Conservation (phyloP, 2,888 invertebrate species). For the Orchesellides sinensis region DNA sequence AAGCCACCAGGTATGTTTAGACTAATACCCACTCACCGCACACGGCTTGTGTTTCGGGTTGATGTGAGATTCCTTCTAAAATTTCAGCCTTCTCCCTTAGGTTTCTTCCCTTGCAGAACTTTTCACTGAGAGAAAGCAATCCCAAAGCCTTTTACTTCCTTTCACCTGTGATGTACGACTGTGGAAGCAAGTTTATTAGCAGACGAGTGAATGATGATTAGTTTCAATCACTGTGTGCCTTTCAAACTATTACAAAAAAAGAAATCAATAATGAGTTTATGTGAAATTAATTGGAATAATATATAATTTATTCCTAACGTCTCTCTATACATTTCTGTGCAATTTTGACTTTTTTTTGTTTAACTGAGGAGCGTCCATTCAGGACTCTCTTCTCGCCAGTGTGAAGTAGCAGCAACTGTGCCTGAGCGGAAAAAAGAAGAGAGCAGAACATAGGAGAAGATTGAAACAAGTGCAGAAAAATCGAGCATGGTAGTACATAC, state of each 20-base stretch:
- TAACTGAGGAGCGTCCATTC: not conserved
- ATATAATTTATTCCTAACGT: no score
- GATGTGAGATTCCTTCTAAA: not conserved
- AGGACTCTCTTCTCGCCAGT: slow-evolving; percentile 39
- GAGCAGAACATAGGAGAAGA: not conserved
- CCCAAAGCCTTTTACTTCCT: not conserved
- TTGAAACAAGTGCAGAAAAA: slow-evolving; percentile 15
- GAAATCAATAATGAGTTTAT: no score
- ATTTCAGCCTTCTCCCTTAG: not conserved
- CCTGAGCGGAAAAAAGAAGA: slow-evolving; percentile 2
- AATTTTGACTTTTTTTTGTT: not conserved
- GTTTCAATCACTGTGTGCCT: no score
- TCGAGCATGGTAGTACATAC: slow-evolving; percentile 14
- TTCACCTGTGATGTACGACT: not conserved
- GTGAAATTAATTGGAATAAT: no score
- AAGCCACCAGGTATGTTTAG: no score
- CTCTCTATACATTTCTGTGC: not conserved
- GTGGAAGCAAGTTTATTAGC: not conserved
- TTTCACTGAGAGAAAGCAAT: no score
- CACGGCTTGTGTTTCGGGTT: no score
- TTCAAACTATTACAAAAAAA: no score
- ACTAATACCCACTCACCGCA: no score
- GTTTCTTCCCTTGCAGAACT: not conserved
- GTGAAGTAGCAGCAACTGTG: slow-evolving; percentile 59
- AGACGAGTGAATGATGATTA: not conserved